Evolutionary conservation across 2,797 vertebrate species (phyloP).

Genomic region (Picus viridis): DNA sequence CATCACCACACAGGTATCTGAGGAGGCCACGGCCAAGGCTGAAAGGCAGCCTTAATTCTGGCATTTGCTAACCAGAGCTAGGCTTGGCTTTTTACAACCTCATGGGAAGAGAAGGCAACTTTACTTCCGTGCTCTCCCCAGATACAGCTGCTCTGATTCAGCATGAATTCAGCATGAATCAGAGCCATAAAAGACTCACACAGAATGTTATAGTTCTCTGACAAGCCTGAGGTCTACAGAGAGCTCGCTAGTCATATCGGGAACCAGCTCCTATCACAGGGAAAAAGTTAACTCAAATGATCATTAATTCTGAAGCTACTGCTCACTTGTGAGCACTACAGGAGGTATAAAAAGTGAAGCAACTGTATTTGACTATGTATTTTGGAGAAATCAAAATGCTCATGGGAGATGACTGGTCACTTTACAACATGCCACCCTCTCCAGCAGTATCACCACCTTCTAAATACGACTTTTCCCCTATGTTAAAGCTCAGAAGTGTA

Average conservation of each 20-base stretch:
- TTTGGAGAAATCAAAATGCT: neutral
- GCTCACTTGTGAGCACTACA: neutral
- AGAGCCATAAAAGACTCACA: conserved; percentile 24
- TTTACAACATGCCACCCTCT: neutral
- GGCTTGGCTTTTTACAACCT: conserved; percentile 29
- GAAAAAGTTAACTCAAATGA: neutral
- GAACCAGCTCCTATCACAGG: accelerated
- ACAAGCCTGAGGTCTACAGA: neutral
- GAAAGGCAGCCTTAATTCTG: neutral
- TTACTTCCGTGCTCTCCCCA: neutral
- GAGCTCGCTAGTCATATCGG: accelerated
- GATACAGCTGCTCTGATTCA: conserved; percentile 42
- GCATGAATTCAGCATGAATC: conserved; percentile 51
- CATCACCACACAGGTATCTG: neutral
- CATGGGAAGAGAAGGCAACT: neutral
- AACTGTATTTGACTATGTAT: accelerated
- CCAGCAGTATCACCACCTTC: neutral
- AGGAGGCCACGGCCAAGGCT: neutral
- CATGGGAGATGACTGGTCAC: neutral
- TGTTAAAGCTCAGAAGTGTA: neutral
- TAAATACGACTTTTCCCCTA: neutral
- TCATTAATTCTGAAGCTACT: neutral
- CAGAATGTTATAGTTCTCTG: neutral
- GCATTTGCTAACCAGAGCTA: neutral
- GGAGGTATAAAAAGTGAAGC: neutral